Percentiles rank a stretch among this genome's conserved stretches.
Evolutionary conservation across 2,113 vertebrate genomes (phyloP).

Genomic region (Crotophaga sulcirostris): DNA sequence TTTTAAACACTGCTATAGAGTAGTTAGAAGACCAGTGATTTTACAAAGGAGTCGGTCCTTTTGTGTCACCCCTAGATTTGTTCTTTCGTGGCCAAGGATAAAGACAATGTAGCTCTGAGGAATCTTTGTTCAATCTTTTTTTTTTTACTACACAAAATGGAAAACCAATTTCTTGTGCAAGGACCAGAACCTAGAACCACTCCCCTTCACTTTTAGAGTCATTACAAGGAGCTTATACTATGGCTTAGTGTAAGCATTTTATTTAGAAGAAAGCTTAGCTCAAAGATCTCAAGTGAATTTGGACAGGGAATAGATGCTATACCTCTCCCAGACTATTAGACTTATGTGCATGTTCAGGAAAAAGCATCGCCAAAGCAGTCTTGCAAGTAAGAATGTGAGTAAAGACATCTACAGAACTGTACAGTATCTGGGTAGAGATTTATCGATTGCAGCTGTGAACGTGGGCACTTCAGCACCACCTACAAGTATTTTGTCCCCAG

Average conservation of each 20-base stretch:
- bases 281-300: neutral
- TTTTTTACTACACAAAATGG: neutral
- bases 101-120: neutral
- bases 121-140: neutral
- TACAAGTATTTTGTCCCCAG: neutral
- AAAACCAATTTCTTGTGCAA: neutral
- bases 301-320: neutral
- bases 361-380: neutral
- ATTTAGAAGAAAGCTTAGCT: neutral
- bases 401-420: neutral
- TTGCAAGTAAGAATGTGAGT: neutral
- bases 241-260: neutral
- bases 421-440: neutral
- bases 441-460: neutral
- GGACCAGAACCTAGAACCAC: neutral
- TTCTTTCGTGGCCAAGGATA: neutral
- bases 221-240: neutral
- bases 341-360: neutral
- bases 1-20: neutral
- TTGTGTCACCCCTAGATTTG: neutral
- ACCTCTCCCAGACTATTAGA: neutral
- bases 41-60: neutral
- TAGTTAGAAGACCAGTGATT: neutral
- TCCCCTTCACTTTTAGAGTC: neutral
- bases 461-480: neutral